Percentiles rank a stretch among this genome's conserved stretches.
phyloP scores from a whole-genome alignment of 2,888 invertebrate species.

The Lasius platythorax region DNA sequence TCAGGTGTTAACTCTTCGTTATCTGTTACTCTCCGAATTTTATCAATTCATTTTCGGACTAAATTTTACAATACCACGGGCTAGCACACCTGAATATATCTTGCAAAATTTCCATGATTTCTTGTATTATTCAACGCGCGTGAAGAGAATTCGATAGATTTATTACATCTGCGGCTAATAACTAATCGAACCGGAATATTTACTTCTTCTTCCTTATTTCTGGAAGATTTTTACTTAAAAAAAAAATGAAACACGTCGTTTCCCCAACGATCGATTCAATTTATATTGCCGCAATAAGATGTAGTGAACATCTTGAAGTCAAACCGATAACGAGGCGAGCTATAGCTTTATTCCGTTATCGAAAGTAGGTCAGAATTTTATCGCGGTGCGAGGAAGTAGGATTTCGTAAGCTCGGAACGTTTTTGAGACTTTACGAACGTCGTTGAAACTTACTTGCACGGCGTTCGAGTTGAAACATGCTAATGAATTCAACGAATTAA shows the following conservation, averaged over 20 bases:
- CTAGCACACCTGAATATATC: not conserved
- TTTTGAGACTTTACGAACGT: constrained; percentile 35
- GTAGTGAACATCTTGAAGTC: no score
- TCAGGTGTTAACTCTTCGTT: constrained; percentile 36
- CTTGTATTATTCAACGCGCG: not conserved
- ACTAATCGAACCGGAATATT: no score
- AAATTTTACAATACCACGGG: not conserved
- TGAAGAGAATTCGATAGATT: not conserved
- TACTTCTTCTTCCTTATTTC: no score
- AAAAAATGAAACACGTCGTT: not conserved
- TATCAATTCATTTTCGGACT: not conserved
- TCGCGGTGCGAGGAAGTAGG: constrained; percentile 9
- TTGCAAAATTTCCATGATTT: constrained; percentile 2
- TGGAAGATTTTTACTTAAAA: not conserved
- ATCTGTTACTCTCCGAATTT: constrained; percentile 18
- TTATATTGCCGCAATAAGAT: constrained; percentile 2
- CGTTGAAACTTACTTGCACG: constrained; percentile 40
- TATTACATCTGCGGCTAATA: not conserved
- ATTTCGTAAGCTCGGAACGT: constrained; percentile 31
- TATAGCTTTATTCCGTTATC: not conserved
- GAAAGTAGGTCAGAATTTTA: constrained; percentile 53
- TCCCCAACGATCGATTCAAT: not conserved
- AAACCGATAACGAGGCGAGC: not conserved
- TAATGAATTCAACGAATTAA: constrained; percentile 56
- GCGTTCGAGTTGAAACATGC: constrained; percentile 38